Conservation (phyloP, 2,113 vertebrate genomes). For the Sinosuthora webbiana region DNA sequence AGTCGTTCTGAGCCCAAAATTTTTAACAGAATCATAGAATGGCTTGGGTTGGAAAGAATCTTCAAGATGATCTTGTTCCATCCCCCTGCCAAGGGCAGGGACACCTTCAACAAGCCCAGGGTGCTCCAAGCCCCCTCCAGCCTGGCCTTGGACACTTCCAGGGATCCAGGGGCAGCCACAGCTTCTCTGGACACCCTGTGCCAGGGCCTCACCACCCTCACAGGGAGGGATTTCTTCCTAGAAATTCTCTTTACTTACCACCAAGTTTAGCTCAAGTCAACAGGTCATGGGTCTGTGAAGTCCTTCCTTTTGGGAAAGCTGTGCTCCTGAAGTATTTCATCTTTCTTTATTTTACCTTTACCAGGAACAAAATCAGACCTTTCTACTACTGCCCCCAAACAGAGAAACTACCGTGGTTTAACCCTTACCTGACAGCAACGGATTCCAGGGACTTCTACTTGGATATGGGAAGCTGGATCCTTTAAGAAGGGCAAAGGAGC, state of each 20-base stretch:
- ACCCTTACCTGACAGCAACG: constrained; percentile 57
- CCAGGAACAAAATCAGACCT: not conserved
- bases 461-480: constrained; percentile 51
- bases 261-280: not conserved
- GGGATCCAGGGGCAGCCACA: not conserved
- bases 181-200: not conserved
- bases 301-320: not conserved
- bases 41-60: not conserved
- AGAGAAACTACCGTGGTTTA: not conserved
- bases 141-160: not conserved
- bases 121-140: not conserved
- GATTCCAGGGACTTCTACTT: constrained; percentile 53
- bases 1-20: not conserved
- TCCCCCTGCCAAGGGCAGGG: not conserved
- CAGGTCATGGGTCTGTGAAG: not conserved
- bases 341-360: not conserved
- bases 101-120: not conserved
- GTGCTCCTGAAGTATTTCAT: not conserved
- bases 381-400: not conserved
- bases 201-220: not conserved
- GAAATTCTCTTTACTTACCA: not conserved
- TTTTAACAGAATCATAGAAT: not conserved
- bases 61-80: not conserved
- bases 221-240: not conserved
- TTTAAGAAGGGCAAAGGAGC: constrained; percentile 36